phyloP scores from a whole-genome alignment of 2,113 vertebrate genomes.

The Oenanthe melanoleuca region DNA sequence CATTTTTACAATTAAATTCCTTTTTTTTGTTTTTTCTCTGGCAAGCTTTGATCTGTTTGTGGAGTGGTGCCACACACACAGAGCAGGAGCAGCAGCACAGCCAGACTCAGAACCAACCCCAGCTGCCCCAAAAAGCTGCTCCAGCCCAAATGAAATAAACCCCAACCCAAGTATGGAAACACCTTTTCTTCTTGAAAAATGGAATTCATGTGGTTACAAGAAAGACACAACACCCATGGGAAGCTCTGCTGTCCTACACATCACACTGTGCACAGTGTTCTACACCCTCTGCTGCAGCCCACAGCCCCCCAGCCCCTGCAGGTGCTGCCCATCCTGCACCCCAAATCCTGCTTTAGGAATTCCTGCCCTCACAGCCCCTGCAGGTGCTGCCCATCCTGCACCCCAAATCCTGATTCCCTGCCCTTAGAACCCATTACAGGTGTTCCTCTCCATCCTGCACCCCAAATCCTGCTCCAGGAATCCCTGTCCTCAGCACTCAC shows the following conservation, averaged over 20 bases:
- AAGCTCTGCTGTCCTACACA: neutral
- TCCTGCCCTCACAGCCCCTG: neutral
- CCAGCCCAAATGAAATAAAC: neutral
- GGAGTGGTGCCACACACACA: neutral
- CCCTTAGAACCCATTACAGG: no score
- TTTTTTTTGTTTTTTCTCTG: neutral
- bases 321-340: neutral
- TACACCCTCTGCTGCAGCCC: neutral
- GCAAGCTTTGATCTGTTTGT: slow-evolving; percentile 21
- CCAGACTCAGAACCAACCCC: neutral
- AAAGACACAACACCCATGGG: neutral
- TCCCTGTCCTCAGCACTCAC: neutral
- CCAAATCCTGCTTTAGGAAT: neutral
- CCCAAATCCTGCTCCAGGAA: no score
- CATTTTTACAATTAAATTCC: slow-evolving; percentile 48
- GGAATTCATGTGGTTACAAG: neutral
- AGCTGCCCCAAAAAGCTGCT: neutral
- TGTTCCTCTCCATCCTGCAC: no score
- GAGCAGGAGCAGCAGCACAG: neutral
- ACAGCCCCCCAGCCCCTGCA: neutral
- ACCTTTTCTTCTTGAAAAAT: neutral
- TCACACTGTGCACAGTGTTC: neutral
- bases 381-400: neutral
- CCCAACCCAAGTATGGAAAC: neutral
- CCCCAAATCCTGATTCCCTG: neutral